Evolutionary conservation across 2,113 vertebrate species (phyloP), one percentile per base, ranked within the genome.

Genomic region (Percopsis transmontana): DNA sequence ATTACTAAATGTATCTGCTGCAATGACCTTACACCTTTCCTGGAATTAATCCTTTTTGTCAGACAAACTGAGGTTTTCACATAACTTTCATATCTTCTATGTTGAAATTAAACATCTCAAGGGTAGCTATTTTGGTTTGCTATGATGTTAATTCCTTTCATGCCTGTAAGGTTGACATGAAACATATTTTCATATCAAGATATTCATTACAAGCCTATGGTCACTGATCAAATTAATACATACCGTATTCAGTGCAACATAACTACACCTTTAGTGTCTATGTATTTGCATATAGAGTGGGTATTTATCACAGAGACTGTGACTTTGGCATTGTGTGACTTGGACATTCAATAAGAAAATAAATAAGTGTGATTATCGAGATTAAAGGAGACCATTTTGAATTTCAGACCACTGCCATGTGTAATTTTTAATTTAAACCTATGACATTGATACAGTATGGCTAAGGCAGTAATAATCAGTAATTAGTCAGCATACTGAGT

Each of bases 271-370:
- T 44, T 33, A 12, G 20, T 20, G 12, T 54, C 27, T 19, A 5
- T 64, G 58, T 70, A 87, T 87, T 83, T 87, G 76, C 77, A 87
- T 85, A 80, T 81, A 87, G 80, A 85, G 80, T 47, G 69, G 57
- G 19, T 58, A 73, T 74, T 72, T 84, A 61, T 64, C 38, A 68
- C 14, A 16, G 38, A 24, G n/a, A n/a, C n/a, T n/a, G n/a, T 71
- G 59, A 71, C 54, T 58, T 42, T 18, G 33, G 48, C 33, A 24
- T 44, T 59, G 33, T 51, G 44, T 50, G 41, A 63, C 38, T 33
- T 56, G n/a, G 39, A 57, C 15, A 15, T 1, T 24, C 42, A 48
- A 58, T 64, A 14, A 56, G 8, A 20, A 13, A 58, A 58, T 18
- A 19, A 39, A 63, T n/a, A 38, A 38, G 33, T 60, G 45, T 16